Evolutionary conservation across 92 coral and sea anemone genomes (phyloP), one percentile per base, ranked within the genome.

Genomic region (Phenganax subtilis): DNA sequence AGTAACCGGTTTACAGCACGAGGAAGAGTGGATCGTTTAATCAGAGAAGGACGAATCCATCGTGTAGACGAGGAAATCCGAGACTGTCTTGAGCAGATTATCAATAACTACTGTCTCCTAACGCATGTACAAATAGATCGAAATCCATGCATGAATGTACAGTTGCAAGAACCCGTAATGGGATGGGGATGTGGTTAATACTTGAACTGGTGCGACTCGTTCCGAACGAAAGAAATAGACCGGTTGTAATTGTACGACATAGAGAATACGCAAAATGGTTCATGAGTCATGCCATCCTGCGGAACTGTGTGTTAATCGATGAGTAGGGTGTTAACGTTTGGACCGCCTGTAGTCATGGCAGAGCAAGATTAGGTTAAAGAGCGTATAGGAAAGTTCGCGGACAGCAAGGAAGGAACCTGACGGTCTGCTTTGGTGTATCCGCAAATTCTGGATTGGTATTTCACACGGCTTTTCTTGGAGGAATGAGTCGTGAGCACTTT

Each of bases 341-440:
- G 47, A 37, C 47, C 2, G 47, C 47, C 47, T 5, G 47, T 37
- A 37, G 3, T 5, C 47, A 37, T 37, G 47, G 47, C 3, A 37
- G 91, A 53, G 91, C 88, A 37, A 88, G 85, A 53, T 14, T 25
- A 77, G 87, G 91, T 31, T 85, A 88, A 54, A 71, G 87, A 66
- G 91, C 80, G 11, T 85, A 82, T 71, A 14, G 89, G 10, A 86
- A 85, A 51, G 88, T 87, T 37, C 84, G 90, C 77, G 88, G 90
- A 37, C 4, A 87, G 76, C 66, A 89, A 81, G 91, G 89, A 30
- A 44, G 87, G 60, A 88, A 81, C 55, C 57, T 88, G 7, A 88
- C 90, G 30, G 86, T 88, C 29, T 62, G 84, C 6, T 53, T 88
- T 79, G 89, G 81, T 1, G 77, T 88, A 6, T 85, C 83, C 55